Evolutionary conservation across 2,113 vertebrate genomes (phyloP), one percentile per base, ranked within the genome.

Genomic region (Siniperca chuatsi): DNA sequence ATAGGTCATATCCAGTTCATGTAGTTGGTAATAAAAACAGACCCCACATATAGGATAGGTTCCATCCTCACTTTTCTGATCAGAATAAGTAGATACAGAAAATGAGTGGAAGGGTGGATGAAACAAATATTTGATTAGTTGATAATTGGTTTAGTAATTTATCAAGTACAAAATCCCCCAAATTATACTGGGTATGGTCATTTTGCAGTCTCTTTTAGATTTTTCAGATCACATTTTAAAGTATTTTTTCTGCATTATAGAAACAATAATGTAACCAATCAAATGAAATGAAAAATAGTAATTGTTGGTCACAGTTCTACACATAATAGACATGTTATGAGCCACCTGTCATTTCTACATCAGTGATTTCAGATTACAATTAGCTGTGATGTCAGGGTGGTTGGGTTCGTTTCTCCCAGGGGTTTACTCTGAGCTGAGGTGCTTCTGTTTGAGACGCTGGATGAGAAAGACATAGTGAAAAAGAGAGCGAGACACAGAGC

Each of bases 381-480:
- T 79, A 68, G 64, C 54, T 80, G 54, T 33, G 29, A 81, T 75
- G 69, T 85, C 71, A 54, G 76, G 57, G 55, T 71, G 65, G 67
- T 55, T 85, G 44, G 57, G 74, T 69, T 40, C 3, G 16, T 62
- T 46, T 81, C 58, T 83, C 60, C 50, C 60, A 25, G 33, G 65
- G 64, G 40, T 87, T 62, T 35, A 40, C 23, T 68, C 20, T 29
- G 35, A 46, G 23, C 61, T 50, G 64, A 60, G 29, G 88, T 33
- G 50, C 12, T 42, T 62, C n/a, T 74, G 80, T 76, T 62, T 20
- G 54, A 37, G 60, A 61, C 1, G 42, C 52, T 42, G 64, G 57
- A 48, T 69, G 61, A 69, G 2, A 50, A 8, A 58, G 44, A 54
- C 16, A 44, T 12, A 52, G 20, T 40, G 6, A 76, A 40, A 35